Evolutionary conservation across 1,140 invertebrate species (phyloP).

Genomic region (Drosophila littoralis): DNA sequence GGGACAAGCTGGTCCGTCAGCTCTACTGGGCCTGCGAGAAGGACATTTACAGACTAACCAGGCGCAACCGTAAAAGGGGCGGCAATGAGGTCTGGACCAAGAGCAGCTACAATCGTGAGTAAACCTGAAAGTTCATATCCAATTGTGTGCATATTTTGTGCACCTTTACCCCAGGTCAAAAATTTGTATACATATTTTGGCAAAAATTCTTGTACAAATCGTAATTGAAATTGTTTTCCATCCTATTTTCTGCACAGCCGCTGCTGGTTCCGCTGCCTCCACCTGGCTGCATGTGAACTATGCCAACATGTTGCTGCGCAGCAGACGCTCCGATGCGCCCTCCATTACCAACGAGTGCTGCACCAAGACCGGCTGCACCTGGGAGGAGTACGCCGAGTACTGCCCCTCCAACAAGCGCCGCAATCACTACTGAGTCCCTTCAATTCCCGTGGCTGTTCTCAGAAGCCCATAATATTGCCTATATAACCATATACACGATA

Average conservation of each 20-base stretch:
- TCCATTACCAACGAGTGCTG: slow-evolving; percentile 87
- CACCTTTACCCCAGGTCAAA: not conserved
- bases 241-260: not conserved
- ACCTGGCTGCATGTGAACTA: slow-evolving; percentile 82
- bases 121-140: not conserved
- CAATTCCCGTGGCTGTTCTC: not conserved
- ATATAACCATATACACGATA: not conserved
- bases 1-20: slow-evolving; percentile 86
- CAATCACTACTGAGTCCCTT: slow-evolving; percentile 70
- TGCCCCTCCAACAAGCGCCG: slow-evolving; percentile 86
- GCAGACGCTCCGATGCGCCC: slow-evolving; percentile 70
- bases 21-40: slow-evolving; percentile 87
- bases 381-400: slow-evolving; percentile 88
- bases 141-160: not conserved
- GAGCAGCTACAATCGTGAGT: slow-evolving; percentile 51
- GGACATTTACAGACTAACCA: slow-evolving; percentile 86
- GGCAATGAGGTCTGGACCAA: slow-evolving; percentile 55
- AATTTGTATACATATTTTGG: too few relatives aligned
- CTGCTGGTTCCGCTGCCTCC: slow-evolving; percentile 34
- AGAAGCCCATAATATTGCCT: not conserved
- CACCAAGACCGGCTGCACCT: slow-evolving; percentile 86
- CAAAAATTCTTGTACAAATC: too few relatives aligned
- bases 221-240: too few relatives aligned
- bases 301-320: slow-evolving; percentile 82
- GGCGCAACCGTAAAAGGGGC: slow-evolving; percentile 78